Base-by-base conservation (phyloP, 1,140 invertebrate genomes). In the Chironomus striatipennis region DNA sequence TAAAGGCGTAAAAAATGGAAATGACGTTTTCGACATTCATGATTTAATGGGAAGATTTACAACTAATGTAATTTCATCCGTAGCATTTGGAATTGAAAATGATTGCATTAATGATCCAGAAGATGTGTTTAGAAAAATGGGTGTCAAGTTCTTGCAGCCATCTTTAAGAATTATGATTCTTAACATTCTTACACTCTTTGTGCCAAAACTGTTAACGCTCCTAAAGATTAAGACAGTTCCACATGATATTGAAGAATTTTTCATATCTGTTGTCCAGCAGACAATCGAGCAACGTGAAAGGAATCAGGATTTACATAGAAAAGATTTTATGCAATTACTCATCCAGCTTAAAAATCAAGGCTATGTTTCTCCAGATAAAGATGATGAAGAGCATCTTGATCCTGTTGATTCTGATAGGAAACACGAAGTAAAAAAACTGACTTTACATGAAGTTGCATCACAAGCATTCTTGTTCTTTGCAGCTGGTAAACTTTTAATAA, bases 61-160 rank as follows among this genome's bases (percentile, higher is more conserved):
- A 2, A 78, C 79, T 0, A 78, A 80, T 67, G 77, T 80, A 1
- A 82, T 83, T 18, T 80, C 76, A 12, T 80, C 79, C 1, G 79
- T 78, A 73, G 81, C 80, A 18, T 83, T 83, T 77, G 82, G 82
- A 12, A 76, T 83, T 9, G 78, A 81, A 18, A 77, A 76, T 12
- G 80, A 81, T 72, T 77, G 78, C 20, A 76, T 81, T 15, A 77
- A 77, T 24, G 74, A 79, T 74, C 75, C 77, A 43, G 76, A 81
- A 73, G 77, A 78, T 15, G 74, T 76, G 47, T 80, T 81, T 74
- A 75, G 79, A 24, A 12, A 75, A 43, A 78, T 80, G 74, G 79
- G 79, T 8, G 78, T 76, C 67, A 78, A 77, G 43, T 24, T 79
- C 5, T 78, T 80, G n/a, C 74, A 75, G 73, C 10, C 76, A 5